Evolutionary conservation across 2,888 invertebrate genomes (phyloP).

Genomic region (Dioctria rufipes): DNA sequence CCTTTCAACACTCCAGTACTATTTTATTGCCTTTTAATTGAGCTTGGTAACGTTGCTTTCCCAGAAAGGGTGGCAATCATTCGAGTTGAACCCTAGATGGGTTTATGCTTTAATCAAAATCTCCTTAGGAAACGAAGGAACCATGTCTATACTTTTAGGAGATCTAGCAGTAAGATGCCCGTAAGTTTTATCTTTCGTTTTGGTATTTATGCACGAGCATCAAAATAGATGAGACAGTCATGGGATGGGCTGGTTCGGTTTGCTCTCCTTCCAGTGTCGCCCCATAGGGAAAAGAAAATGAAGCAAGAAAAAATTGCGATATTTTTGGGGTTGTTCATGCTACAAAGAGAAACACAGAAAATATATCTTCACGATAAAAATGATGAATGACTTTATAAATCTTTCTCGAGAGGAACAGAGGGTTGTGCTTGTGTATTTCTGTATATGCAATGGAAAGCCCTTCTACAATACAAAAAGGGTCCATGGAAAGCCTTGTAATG

Average conservation of each 20-base stretch:
- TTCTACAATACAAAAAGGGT: constrained; percentile 26
- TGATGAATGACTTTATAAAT: constrained; percentile 72
- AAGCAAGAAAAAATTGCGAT: constrained; percentile 48
- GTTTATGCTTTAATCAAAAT: constrained; percentile 54
- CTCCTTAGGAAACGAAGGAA: constrained; percentile 45
- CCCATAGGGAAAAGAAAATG: constrained; percentile 38
- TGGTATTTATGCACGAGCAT: constrained; percentile 19
- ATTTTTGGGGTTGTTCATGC: constrained; percentile 38
- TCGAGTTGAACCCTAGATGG: constrained; percentile 27
- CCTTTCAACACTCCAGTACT: constrained; percentile 55
- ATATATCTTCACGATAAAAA: constrained; percentile 72
- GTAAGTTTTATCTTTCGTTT: constrained; percentile 48
- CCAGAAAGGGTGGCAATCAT: constrained; percentile 42
- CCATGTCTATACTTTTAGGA: constrained; percentile 34
- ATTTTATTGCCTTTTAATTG: constrained; percentile 56
- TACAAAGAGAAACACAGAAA: constrained; percentile 67
- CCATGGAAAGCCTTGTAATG: constrained; percentile 46
- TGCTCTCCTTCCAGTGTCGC: constrained; percentile 55
- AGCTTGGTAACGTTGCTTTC: constrained; percentile 38
- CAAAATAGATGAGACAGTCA: constrained; percentile 23
- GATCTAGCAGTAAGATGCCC: constrained; percentile 43
- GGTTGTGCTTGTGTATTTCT: constrained; percentile 71
- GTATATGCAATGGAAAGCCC: constrained; percentile 63
- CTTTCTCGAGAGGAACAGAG: constrained; percentile 70
- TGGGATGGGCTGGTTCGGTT: constrained; percentile 35